Evolutionary conservation across 1,140 invertebrate genomes (phyloP).

Genomic region (Hypsibius dujardini): DNA sequence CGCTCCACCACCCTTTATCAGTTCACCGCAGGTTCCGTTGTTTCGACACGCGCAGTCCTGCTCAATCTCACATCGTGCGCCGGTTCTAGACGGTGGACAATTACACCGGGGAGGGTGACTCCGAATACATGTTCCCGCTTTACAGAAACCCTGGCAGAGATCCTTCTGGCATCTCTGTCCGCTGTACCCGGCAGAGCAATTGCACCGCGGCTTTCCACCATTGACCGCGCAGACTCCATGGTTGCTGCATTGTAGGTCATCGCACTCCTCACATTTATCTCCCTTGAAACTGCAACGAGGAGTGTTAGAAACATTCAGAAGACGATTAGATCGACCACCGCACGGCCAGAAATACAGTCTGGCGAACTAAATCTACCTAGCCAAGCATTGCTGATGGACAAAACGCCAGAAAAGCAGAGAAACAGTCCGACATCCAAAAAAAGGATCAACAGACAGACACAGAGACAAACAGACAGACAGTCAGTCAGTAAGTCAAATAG

Average conservation of each 20-base stretch:
- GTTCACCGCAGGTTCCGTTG: constrained; percentile 20
- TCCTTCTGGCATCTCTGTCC: constrained; percentile 29
- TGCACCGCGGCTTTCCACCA: constrained; percentile 28
- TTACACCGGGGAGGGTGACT: constrained; percentile 24
- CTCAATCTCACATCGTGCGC: constrained; percentile 27
- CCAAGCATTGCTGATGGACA: too few species aligned
- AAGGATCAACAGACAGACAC: too few species aligned
- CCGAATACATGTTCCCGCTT: constrained; percentile 25
- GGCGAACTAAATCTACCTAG: too few species aligned
- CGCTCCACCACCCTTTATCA: constrained; percentile 26
- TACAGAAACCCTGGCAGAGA: constrained; percentile 22
- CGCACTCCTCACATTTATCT: constrained; percentile 24
- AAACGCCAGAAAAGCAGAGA: too few species aligned
- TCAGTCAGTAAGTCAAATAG: too few species aligned
- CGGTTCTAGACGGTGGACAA: constrained; percentile 28
- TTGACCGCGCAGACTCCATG: constrained; percentile 22
- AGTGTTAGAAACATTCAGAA: too few species aligned
- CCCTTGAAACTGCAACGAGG: constrained; percentile 17
- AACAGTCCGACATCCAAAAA: too few species aligned
- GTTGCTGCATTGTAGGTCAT: constrained; percentile 21
- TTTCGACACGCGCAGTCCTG: constrained; percentile 21
- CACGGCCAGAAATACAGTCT: too few species aligned
- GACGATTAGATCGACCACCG: too few species aligned
- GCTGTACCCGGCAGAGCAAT: constrained; percentile 31
- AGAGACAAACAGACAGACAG: too few species aligned